Conservation (phyloP, 2,888 invertebrate genomes). For the Plemyria rubiginata region DNA sequence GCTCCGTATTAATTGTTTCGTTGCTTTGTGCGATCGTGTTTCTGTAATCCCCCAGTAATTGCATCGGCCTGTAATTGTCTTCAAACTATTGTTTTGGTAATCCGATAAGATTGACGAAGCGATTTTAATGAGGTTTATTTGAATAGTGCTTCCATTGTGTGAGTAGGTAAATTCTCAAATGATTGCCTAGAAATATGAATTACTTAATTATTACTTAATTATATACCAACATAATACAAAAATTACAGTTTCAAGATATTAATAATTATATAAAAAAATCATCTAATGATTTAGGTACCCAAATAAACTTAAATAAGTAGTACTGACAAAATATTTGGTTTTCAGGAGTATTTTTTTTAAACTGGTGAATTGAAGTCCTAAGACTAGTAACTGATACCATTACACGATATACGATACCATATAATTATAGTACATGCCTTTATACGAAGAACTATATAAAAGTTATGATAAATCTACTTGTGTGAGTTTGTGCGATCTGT, state of each 20-base stretch:
- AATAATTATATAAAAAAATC: too few relatives aligned
- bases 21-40: conserved; percentile 38
- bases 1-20: conserved; percentile 47
- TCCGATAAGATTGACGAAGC: conserved; percentile 9
- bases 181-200: too few relatives aligned
- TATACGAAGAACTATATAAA: background rate
- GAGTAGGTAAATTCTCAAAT: too few relatives aligned
- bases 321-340: too few relatives aligned
- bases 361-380: too few relatives aligned
- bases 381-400: too few relatives aligned
- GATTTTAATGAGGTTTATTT: conserved; percentile 16
- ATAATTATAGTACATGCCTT: background rate
- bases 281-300: too few relatives aligned
- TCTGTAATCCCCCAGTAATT: conserved; percentile 36
- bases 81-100: conserved; percentile 25
- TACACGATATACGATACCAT: background rate
- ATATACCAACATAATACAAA: too few relatives aligned
- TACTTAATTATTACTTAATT: too few relatives aligned
- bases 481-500: background rate
- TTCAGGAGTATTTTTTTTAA: too few relatives aligned
- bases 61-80: conserved; percentile 32
- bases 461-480: background rate
- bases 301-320: too few relatives aligned
- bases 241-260: too few relatives aligned
- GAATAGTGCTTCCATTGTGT: conserved; percentile 7